phyloP scores from a whole-genome alignment of 2,888 invertebrate species.

The Protonemura montana region DNA sequence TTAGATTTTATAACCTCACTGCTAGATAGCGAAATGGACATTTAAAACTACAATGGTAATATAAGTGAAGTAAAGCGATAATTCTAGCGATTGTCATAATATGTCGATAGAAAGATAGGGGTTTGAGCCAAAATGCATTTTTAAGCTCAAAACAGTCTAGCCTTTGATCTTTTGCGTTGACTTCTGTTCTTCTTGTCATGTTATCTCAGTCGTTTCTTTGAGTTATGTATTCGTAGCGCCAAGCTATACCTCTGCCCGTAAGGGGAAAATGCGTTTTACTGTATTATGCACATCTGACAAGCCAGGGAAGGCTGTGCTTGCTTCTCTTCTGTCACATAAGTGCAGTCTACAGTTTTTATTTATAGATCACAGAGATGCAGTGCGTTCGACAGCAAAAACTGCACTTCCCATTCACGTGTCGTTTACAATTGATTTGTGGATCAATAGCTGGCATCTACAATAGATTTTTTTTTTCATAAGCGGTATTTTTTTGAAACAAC shows the following conservation, averaged over 20 bases:
- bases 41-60: background rate
- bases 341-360: background rate
- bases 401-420: slow-evolving; percentile 35
- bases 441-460: background rate
- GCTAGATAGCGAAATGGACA: background rate
- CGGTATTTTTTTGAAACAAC: background rate
- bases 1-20: background rate
- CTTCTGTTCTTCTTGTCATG: background rate
- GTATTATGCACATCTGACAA: background rate
- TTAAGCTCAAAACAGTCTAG: background rate
- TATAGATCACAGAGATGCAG: slow-evolving; percentile 16
- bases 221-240: background rate
- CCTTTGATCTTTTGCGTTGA: background rate
- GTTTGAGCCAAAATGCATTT: background rate
- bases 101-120: background rate
- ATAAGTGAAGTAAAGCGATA: background rate
- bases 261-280: background rate
- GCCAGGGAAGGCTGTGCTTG: background rate
- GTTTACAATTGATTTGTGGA: slow-evolving; percentile 34
- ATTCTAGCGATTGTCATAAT: background rate
- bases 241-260: background rate
- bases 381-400: background rate
- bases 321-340: background rate
- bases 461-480: background rate
- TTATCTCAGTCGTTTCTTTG: background rate